Evolutionary conservation across 1,140 invertebrate species (phyloP).

Genomic region (Drosophila bocqueti): DNA sequence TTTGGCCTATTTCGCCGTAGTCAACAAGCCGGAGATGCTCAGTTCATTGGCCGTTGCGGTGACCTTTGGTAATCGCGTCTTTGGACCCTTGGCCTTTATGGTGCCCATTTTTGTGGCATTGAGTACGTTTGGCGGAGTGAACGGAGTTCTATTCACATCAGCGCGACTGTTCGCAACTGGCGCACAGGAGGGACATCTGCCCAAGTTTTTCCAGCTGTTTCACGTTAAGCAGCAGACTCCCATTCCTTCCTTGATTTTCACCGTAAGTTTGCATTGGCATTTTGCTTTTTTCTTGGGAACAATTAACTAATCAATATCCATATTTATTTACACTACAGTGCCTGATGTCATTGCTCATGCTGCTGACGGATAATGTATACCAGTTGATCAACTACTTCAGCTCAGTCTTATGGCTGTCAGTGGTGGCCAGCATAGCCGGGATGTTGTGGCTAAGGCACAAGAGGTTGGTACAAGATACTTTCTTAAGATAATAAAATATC

Average conservation of each 20-base stretch:
- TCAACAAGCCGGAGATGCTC: conserved; percentile 92
- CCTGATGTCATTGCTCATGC: conserved; percentile 89
- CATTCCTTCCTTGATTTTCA: conserved; percentile 92
- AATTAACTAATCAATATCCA: background rate
- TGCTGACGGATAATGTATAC: conserved; percentile 90
- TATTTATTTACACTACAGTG: conserved; percentile 85
- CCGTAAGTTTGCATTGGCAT: conserved; percentile 86
- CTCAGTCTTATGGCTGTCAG: conserved; percentile 92
- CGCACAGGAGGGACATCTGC: conserved; percentile 93
- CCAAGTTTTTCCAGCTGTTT: conserved; percentile 91
- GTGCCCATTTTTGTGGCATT: conserved; percentile 96
- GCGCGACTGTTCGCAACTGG: conserved; percentile 91
- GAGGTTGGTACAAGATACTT: conserved; percentile 69
- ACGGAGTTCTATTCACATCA: conserved; percentile 96
- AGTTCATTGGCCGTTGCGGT: conserved; percentile 93
- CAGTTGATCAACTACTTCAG: conserved; percentile 92
- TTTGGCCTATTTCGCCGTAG: conserved; percentile 94
- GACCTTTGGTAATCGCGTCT: conserved; percentile 92
- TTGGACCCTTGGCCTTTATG: conserved; percentile 91
- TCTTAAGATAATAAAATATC: background rate
- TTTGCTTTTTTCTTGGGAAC: background rate
- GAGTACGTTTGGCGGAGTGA: conserved; percentile 94
- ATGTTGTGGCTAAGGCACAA: conserved; percentile 91
- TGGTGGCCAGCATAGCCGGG: conserved; percentile 90
- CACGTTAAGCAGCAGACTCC: conserved; percentile 91